phyloP scores from a whole-genome alignment of 2,113 vertebrate genomes.

The Syngnathoides biaculeatus region DNA sequence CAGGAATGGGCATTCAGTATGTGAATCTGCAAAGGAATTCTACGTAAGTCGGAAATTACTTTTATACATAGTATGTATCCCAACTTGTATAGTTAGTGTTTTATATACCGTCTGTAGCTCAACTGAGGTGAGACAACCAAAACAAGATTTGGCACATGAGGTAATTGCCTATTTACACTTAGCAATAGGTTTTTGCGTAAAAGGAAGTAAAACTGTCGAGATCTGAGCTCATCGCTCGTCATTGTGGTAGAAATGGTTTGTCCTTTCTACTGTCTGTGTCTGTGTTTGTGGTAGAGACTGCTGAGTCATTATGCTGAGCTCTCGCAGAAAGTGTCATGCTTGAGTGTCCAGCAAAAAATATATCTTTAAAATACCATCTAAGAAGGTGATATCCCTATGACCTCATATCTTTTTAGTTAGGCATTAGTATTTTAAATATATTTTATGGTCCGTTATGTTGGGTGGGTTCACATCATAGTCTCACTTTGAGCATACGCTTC shows the following conservation, averaged over 20 bases:
- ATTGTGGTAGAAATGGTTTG: conserved; percentile 25
- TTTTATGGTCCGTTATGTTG: too few relatives aligned
- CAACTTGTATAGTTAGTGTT: background rate
- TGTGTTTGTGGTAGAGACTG: background rate
- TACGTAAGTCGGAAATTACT: background rate
- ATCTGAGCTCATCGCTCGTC: background rate
- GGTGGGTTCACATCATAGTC: too few relatives aligned
- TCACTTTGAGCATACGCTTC: background rate
- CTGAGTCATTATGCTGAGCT: background rate
- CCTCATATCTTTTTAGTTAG: too few relatives aligned
- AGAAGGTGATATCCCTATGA: background rate
- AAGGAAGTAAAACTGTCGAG: conserved; percentile 12
- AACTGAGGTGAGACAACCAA: conserved; percentile 7
- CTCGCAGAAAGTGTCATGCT: background rate
- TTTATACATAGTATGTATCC: conserved; percentile 2
- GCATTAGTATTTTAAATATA: too few relatives aligned
- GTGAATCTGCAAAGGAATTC: background rate
- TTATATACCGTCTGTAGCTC: conserved; percentile 5
- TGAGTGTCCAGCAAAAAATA: background rate
- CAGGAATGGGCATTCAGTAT: background rate
- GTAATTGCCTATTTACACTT: conserved; percentile 1
- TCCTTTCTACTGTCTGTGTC: conserved; percentile 5
- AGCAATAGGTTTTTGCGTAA: conserved; percentile 3
- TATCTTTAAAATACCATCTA: background rate
- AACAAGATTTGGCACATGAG: conserved; percentile 2